Evolutionary conservation across 2,797 vertebrate species (phyloP), one percentile per base, ranked within the genome.

Genomic region (Rhodeus uyekii): DNA sequence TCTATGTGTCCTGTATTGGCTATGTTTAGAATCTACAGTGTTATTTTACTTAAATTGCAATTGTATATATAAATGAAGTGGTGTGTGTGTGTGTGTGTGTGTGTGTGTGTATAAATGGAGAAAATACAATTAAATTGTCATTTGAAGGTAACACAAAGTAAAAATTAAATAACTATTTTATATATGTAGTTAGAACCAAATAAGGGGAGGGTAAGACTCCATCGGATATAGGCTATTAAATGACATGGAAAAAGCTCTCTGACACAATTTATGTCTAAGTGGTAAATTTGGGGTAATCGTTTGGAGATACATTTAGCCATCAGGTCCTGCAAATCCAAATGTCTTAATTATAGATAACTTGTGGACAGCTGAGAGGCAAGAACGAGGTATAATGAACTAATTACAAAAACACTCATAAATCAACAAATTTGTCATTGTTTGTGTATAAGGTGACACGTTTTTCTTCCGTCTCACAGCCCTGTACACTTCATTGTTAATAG

Each of bases 401-500:
- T n/a, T 44, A 19, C 27, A 73, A 63, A 48, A 63, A 13, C 14
- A 9, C 34, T 55, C 4, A 44, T 32, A 22, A 58, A 58, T 44
- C 12, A 39, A 68, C 36, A 18, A 69, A 67, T 42, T 74, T 0
- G 3, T 39, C 34, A 38, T 34, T 38, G 48, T 39, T 55, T 34
- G 12, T 74, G 48, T 8, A 16, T 76, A 84, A 34, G 9, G 69
- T 84, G 81, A 50, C 75, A 82, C 32, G 29, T 84, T 86, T 73
- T 13, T 60, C 34, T n/a, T 64, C 42, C 39, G 24, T 79, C 39
- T 79, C 64, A 60, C 71, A 67, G 75, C 69, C 79, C 50, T 42
- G 58, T 46, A 68, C 58, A 58, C 42, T 83, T 44, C 22, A 76
- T 53, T 79, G 78, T 81, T 85, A 87, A 84, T 85, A 63, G 38